phyloP scores from a whole-genome alignment of 2,113 vertebrate species.

The Raja brachyura region DNA sequence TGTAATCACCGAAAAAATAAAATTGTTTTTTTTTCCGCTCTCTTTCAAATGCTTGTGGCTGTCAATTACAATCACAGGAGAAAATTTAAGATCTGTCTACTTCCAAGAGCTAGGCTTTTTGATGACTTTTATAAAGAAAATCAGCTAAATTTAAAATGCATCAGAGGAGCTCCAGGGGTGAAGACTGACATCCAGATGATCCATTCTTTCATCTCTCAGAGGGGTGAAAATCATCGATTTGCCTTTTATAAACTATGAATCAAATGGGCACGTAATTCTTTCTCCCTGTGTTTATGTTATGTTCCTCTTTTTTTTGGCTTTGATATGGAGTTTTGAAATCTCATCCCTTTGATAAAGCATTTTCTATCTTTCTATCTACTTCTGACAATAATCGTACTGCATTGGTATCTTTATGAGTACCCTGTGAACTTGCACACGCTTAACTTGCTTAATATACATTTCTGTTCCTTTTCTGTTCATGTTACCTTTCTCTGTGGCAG shows the following conservation, averaged over 20 bases:
- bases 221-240: conserved; percentile 53
- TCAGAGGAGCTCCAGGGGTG: conserved; percentile 66
- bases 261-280: conserved; percentile 1
- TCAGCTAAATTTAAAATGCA: conserved; percentile 74
- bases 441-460: conserved; percentile 17
- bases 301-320: conserved; percentile 17
- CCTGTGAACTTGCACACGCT: not conserved
- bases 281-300: conserved; percentile 17
- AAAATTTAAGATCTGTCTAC: conserved; percentile 71
- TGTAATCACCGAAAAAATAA: conserved; percentile 77
- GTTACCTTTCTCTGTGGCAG: conserved; percentile 14
- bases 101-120: conserved; percentile 59
- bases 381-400: conserved; percentile 8
- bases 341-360: conserved; percentile 32
- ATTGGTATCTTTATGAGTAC: not conserved
- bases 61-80: conserved; percentile 90
- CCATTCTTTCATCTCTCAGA: conserved; percentile 56
- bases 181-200: conserved; percentile 68
- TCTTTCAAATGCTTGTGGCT: conserved; percentile 70
- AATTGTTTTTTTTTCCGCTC: conserved; percentile 65
- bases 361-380: conserved; percentile 26
- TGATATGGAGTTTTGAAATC: conserved; percentile 28
- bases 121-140: conserved; percentile 70
- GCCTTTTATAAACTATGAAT: conserved; percentile 26
- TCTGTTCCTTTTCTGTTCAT: not conserved